Base-by-base conservation (phyloP, 2,888 invertebrate genomes). In the Papilio protenor region DNA sequence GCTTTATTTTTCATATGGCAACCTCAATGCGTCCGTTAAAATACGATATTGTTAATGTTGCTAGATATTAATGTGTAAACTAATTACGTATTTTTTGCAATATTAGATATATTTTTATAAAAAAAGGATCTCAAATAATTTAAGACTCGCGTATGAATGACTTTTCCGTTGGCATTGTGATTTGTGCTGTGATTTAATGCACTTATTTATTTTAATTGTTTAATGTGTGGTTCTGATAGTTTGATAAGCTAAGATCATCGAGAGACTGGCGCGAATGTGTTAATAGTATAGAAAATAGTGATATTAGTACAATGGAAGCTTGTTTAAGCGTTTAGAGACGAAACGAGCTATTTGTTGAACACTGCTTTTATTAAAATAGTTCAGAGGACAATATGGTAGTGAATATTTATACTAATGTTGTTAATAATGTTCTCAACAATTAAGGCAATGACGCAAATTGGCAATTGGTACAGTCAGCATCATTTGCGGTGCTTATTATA, bases 41-140 rank as follows among this genome's bases (percentile, higher is more conserved):
- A 91, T 91, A 92, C 91, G 88, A 87, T 88, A 90, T 91, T 93
- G 92, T 93, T 93, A 90, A 91, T 90, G 90, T 92, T 93, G 90
- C 89, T 93, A 93, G 91, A 85, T 89, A 84, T 91, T 92, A 83
- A 87, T 88, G 85, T 87, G 90, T 89, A 87, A 85, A 88, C 88
- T 88, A 86, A 85, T 85, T 84, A 84, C 84, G 87, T 88, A 89
- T 90, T 86, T 89, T 92, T 92, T 90, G 91, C 91, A 91, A 90
- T 90, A 89, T 89, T 89, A 89, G 87, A 89, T 87, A 85, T 84
- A 89, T 91, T 90, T 92, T 92, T 92, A 90, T 92, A 84, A 90
- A 91, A 88, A 83, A 85, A 40, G 5, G 91, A 92, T 92, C 92
- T 92, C 92, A 87, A 85, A 83, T 88, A 87, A 85, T 83, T 88